These are phyloP conservation scores for Gallirallus australis DNA, from an alignment of 2,797 vertebrate genomes.

Conservation along the genomic window DNA sequence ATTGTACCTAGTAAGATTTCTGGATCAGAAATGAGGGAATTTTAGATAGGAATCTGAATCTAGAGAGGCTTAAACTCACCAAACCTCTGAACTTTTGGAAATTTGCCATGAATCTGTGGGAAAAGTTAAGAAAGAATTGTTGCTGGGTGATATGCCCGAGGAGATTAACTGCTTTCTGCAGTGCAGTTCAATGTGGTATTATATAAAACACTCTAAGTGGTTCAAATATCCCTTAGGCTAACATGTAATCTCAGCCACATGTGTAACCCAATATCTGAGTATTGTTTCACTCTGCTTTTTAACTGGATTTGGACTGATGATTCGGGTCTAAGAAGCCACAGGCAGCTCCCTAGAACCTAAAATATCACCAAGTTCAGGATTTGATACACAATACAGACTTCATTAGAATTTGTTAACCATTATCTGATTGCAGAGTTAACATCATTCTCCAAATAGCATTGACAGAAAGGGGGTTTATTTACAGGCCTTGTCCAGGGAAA, in stretches of 20 bases:
- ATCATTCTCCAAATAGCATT: background rate
- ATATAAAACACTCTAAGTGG: constrained; percentile 56
- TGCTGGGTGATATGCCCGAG: constrained; percentile 56
- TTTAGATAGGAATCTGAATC: constrained; percentile 59
- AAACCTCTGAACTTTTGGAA: constrained; percentile 30
- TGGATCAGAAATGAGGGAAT: background rate
- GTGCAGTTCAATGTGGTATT: constrained; percentile 54
- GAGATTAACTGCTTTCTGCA: constrained; percentile 67
- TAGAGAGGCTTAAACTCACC: constrained; percentile 37
- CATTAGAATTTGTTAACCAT: background rate
- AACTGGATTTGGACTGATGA: constrained; percentile 25
- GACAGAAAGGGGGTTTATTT: background rate
- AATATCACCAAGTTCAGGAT: background rate
- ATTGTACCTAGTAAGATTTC: constrained; percentile 47
- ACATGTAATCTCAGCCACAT: constrained; percentile 41
- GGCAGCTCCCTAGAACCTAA: constrained; percentile 22
- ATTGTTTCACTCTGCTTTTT: constrained; percentile 69
- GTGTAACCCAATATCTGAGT: constrained; percentile 69
- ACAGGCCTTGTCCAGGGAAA: background rate
- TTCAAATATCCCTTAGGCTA: constrained; percentile 63
- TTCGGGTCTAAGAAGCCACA: constrained; percentile 44
- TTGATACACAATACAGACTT: background rate
- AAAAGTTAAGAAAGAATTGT: constrained; percentile 64
- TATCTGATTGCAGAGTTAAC: background rate
- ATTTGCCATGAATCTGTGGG: constrained; percentile 64